These are phyloP conservation scores for Archips xylosteana DNA, from an alignment of 2,888 invertebrate genomes.

Conservation along the genomic window DNA sequence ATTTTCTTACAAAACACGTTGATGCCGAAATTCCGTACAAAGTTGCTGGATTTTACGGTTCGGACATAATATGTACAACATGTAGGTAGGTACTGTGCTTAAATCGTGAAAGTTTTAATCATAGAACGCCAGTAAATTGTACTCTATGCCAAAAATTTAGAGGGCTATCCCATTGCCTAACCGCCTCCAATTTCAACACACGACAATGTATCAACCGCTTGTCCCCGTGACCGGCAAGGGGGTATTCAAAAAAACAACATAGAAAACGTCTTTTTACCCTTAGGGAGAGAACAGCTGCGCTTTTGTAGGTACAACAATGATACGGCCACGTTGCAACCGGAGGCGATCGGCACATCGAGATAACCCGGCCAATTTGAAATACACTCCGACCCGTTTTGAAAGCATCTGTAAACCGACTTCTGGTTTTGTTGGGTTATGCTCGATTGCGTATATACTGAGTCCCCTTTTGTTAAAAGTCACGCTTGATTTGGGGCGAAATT, in stretches of 20 bases:
- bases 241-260: slow-evolving; percentile 67
- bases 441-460: slow-evolving; percentile 68
- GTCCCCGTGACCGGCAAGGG: slow-evolving; percentile 82
- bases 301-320: slow-evolving; percentile 79
- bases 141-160: not conserved
- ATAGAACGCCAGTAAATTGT: not conserved
- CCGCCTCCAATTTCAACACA: slow-evolving; percentile 8
- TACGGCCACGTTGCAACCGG: slow-evolving; percentile 80
- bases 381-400: slow-evolving; percentile 39
- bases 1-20: too few relatives aligned
- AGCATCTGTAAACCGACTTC: slow-evolving; percentile 44
- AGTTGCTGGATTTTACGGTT: too few relatives aligned
- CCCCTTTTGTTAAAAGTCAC: slow-evolving; percentile 82
- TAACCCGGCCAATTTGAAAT: slow-evolving; percentile 58
- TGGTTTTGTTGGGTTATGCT: slow-evolving; percentile 60
- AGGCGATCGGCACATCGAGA: slow-evolving; percentile 74
- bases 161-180: not conserved
- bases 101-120: too few relatives aligned
- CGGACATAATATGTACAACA: too few relatives aligned
- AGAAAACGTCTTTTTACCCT: slow-evolving; percentile 83
- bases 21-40: too few relatives aligned
- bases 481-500: slow-evolving; percentile 81
- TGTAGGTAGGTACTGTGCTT: too few relatives aligned
- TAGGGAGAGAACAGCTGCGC: slow-evolving; percentile 82
- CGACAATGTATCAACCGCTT: slow-evolving; percentile 62